phyloP scores from a whole-genome alignment of 2,113 vertebrate genomes.

The Nannospalax galili region DNA sequence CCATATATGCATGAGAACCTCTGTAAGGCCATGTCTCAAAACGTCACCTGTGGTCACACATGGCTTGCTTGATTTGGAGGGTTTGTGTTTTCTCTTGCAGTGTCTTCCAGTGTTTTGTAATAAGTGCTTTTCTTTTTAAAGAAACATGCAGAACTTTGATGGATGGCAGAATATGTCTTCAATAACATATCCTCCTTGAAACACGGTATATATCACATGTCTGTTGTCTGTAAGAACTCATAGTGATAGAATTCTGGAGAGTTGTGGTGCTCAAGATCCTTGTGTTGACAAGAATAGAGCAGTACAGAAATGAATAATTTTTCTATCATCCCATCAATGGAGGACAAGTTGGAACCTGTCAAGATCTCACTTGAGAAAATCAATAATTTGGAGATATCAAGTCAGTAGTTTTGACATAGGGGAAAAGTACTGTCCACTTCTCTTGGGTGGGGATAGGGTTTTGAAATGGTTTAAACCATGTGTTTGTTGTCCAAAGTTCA shows the following conservation, averaged over 20 bases:
- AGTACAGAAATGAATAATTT: background rate
- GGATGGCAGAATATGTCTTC: background rate
- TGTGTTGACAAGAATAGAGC: background rate
- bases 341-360: background rate
- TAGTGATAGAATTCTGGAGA: background rate
- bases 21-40: background rate
- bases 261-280: background rate
- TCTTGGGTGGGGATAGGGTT: background rate
- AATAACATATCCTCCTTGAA: background rate
- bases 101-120: background rate
- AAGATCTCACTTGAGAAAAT: background rate
- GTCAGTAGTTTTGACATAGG: background rate
- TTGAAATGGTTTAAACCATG: background rate
- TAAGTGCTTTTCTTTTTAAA: background rate
- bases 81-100: background rate
- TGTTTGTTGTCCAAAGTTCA: background rate
- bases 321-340: background rate
- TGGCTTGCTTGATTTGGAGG: background rate
- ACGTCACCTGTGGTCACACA: background rate
- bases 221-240: background rate
- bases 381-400: background rate
- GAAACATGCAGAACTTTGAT: background rate
- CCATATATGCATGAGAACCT: background rate
- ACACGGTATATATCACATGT: background rate
- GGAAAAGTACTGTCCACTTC: background rate